Conservation (phyloP, 2,888 invertebrate genomes). For the Brachypalpus laphriformis region DNA sequence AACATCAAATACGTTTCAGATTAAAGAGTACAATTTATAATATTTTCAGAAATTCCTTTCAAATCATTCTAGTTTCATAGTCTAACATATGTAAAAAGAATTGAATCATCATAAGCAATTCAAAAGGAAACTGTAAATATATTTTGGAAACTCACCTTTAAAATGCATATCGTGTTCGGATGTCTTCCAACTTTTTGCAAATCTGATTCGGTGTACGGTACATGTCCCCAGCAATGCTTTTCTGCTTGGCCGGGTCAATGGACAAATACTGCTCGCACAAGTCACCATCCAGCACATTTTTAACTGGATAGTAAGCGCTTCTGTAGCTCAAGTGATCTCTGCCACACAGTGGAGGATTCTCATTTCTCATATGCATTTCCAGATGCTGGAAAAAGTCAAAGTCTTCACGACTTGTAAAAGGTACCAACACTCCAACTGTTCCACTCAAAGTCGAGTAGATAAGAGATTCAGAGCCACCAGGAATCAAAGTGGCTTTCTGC, state of each 20-base stretch:
- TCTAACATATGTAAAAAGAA: conserved; percentile 75
- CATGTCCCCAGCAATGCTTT: conserved; percentile 96
- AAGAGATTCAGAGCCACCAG: conserved; percentile 98
- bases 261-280: conserved; percentile 99
- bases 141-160: conserved; percentile 83
- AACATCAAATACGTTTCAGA: neutral
- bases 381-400: conserved; percentile 99
- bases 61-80: conserved; percentile 71
- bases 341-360: conserved; percentile 97
- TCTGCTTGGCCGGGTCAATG: conserved; percentile 96
- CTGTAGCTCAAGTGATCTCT: conserved; percentile 98
- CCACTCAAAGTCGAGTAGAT: conserved; percentile 98
- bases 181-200: conserved; percentile 99
- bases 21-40: neutral
- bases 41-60: conserved; percentile 61
- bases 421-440: conserved; percentile 95
- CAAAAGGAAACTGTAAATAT: neutral
- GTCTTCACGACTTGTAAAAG: conserved; percentile 97
- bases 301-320: conserved; percentile 96
- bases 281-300: conserved; percentile 99
- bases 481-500: conserved; percentile 97
- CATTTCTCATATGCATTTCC: conserved; percentile 99
- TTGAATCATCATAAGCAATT: conserved; percentile 55
- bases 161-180: conserved; percentile 99
- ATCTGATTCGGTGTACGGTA: conserved; percentile 98